These are phyloP conservation scores for Phyllotreta striolata DNA, from an alignment of 2,888 invertebrate species.

Conservation along the genomic window DNA sequence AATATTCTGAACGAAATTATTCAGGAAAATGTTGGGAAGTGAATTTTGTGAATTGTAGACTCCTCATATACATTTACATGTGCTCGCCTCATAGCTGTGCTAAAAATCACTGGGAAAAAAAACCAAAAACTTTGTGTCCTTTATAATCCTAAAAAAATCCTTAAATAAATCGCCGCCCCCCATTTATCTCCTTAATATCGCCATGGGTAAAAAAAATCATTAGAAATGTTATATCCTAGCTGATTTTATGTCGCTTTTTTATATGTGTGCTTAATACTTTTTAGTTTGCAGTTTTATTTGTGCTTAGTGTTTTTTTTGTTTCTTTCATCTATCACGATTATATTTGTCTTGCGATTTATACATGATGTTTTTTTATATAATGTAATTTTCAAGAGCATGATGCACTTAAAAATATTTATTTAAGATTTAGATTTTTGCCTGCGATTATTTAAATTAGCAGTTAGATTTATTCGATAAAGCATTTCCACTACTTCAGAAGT, in stretches of 20 bases:
- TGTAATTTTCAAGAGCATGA: conserved; percentile 21
- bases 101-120: conserved; percentile 56
- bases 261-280: neutral
- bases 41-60: conserved; percentile 16
- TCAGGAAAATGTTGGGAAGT: conserved; percentile 19
- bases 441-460: neutral
- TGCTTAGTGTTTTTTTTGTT: conserved; percentile 47
- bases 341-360: conserved; percentile 34
- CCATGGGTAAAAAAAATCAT: conserved; percentile 47
- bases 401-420: conserved; percentile 9
- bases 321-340: conserved; percentile 39
- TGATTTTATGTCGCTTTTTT: conserved; percentile 49
- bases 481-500: neutral
- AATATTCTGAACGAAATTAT: no score
- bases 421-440: conserved; percentile 13
- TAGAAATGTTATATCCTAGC: conserved; percentile 47
- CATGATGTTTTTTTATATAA: conserved; percentile 34
- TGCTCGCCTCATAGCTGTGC: conserved; percentile 61
- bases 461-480: neutral
- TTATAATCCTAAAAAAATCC: conserved; percentile 38
- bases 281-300: conserved; percentile 40
- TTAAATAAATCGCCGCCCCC: conserved; percentile 10
- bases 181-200: conserved; percentile 42
- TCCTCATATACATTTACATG: conserved; percentile 55
- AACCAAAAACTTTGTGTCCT: conserved; percentile 38